Base-by-base conservation (phyloP, 2,888 invertebrate genomes). In the Dasypolia templi region DNA sequence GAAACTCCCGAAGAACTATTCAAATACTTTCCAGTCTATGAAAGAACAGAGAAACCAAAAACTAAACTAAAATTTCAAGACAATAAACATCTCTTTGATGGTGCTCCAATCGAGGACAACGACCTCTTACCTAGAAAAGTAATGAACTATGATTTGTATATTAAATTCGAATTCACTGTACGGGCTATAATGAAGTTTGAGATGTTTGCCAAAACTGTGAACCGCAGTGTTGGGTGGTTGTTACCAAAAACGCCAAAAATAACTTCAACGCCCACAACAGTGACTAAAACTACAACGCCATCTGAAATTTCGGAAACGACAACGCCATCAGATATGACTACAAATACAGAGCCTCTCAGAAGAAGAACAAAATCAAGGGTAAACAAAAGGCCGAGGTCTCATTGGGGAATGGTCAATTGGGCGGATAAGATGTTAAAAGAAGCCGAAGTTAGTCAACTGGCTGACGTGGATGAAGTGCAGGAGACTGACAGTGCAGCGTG, bases 131-230 rank as follows among this genome's bases (percentile, higher is more conserved):
- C n/a, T 19, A n/a, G 5, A 76, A 2, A 0, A 6, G 6, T 55
- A 29, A 0, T n/a, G 1, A 78, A 53, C 26, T 64, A 53, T 61
- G 77, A 77, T 53, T 49, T 77, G 26, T 78, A 49, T 49, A 49
- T 77, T 26, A 46, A 39, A 26, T 64, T 77, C 0, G 26, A 78
- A 2, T 77, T 65, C 29, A 32, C 1, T 6, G 12, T 22, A 22
- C 9, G 12, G 6, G 77, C 59, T 11, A n/a, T 2, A 4, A 14
- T 77, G 35, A 1, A 59, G 14, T 78, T 77, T 64, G 39, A 59
- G 35, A 46, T 77, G 62, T 55, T 64, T 11, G 71, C 29, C 17
- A 42, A 19, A 26, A 26, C 5, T 19, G 2, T 11, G 1, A 26
- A 26, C 42, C 5, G 0, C 61, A 61, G 4, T 56, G 0, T 29